Conservation (phyloP, 1,140 invertebrate species). For the Ephestia elutella region DNA sequence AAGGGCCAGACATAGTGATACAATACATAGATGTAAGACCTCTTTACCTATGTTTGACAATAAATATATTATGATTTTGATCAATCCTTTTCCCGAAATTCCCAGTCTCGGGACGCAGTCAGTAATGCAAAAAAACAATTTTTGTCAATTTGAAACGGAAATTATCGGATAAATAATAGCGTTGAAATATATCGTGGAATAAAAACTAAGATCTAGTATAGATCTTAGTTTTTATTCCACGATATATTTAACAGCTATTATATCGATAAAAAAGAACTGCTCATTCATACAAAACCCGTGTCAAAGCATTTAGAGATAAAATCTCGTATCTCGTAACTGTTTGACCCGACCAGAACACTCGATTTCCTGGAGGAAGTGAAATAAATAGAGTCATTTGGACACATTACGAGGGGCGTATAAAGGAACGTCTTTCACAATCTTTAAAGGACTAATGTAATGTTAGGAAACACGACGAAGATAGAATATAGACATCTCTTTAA, state of each 20-base stretch:
- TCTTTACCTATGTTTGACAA: too few relatives aligned
- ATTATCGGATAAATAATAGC: neutral
- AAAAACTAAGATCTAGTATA: too few relatives aligned
- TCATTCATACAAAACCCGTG: neutral
- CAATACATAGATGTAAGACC: too few relatives aligned
- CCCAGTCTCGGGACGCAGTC: too few relatives aligned
- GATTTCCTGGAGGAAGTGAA: neutral
- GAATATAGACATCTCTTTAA: neutral
- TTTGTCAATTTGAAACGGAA: too few relatives aligned
- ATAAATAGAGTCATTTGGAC: conserved; percentile 3
- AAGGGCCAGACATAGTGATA: too few relatives aligned
- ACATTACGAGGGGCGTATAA: neutral
- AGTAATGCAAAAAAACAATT: too few relatives aligned
- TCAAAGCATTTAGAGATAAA: conserved; percentile 1
- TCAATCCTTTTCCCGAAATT: too few relatives aligned
- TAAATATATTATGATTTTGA: too few relatives aligned
- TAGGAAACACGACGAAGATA: neutral
- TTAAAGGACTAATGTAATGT: neutral
- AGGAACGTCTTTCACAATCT: neutral
- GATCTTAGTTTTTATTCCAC: neutral
- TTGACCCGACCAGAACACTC: neutral
- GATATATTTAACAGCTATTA: neutral
- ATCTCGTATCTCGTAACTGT: conserved; percentile 2
- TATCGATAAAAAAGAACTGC: neutral
- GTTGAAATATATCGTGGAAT: neutral